phyloP scores from a whole-genome alignment of 2,797 vertebrate species.

The Sarcophilus harrisii region DNA sequence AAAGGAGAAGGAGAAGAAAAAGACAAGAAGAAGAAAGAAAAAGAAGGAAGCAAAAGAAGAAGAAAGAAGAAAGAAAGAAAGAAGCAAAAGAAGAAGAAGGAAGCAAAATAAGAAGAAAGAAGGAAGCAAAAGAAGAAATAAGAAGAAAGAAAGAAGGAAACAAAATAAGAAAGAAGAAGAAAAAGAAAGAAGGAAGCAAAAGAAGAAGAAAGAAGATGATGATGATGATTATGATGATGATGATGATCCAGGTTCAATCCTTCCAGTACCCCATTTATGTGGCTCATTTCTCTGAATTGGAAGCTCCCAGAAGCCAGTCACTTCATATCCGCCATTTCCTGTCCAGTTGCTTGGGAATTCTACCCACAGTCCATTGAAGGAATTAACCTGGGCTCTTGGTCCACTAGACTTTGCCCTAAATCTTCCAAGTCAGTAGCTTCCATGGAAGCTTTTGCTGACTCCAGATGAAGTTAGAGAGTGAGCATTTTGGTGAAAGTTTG shows the following conservation, averaged over 20 bases:
- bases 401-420: slow-evolving; percentile 17
- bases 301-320: background rate
- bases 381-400: background rate
- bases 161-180: no score
- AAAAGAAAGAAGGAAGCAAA: no score
- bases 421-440: slow-evolving; percentile 47
- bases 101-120: no score
- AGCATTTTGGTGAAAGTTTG: slow-evolving; percentile 55
- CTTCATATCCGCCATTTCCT: background rate
- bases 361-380: background rate
- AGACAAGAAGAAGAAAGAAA: no score
- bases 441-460: slow-evolving; percentile 78
- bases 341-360: background rate
- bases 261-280: background rate
- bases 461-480: slow-evolving; percentile 65
- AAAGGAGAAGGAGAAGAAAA: no score
- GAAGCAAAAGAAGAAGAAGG: no score
- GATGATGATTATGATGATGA: no score
- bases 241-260: background rate
- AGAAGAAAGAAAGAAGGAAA: no score
- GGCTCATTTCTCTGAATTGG: background rate
- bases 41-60: no score
- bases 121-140: no score
- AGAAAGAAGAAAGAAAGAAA: no score
- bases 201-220: no score